Evolutionary conservation across 1,140 invertebrate species (phyloP).

Genomic region (Anagrus nilaparvatae): DNA sequence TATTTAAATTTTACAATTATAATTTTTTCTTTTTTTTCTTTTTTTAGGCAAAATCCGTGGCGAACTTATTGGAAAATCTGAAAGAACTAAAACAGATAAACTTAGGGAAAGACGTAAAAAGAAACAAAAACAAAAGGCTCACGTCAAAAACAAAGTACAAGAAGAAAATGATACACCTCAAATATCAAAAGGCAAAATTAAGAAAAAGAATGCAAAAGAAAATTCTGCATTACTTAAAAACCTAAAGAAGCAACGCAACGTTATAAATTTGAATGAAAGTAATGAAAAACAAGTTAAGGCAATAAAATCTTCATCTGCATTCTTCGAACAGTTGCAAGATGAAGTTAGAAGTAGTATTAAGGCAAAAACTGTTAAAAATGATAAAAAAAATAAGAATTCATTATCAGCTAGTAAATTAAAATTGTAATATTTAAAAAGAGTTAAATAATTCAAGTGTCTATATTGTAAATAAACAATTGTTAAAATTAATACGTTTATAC

Average conservation of each 20-base stretch:
- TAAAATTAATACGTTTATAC: no score
- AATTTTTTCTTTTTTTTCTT: constrained; percentile 15
- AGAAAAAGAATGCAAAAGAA: constrained; percentile 26
- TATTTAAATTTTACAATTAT: constrained; percentile 3
- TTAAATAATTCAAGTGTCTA: no score
- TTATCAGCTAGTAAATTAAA: constrained; percentile 42
- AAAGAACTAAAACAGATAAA: constrained; percentile 77
- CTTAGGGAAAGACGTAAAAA: constrained; percentile 82
- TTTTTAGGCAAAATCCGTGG: constrained; percentile 61
- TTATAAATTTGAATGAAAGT: constrained; percentile 43
- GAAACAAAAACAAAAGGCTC: constrained; percentile 61
- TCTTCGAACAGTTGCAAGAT: constrained; percentile 74
- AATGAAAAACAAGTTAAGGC: constrained; percentile 41
- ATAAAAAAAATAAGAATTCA: constrained; percentile 23
- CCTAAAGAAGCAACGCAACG: constrained; percentile 54
- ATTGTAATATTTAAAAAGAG: constrained; percentile 35
- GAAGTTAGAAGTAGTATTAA: constrained; percentile 47
- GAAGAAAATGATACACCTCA: constrained; percentile 37
- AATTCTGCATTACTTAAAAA: constrained; percentile 43
- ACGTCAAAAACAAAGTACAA: constrained; percentile 38
- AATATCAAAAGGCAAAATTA: constrained; percentile 1
- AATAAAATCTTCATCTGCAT: constrained; percentile 69
- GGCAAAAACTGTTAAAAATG: constrained; percentile 26
- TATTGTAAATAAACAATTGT: no score
- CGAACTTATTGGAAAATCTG: constrained; percentile 66